A percentile compares a stretch with the other conserved stretches of the same genome.
These are phyloP conservation scores for Congeria kusceri DNA, from an alignment of 2,888 invertebrate species.

Conservation along the genomic window DNA sequence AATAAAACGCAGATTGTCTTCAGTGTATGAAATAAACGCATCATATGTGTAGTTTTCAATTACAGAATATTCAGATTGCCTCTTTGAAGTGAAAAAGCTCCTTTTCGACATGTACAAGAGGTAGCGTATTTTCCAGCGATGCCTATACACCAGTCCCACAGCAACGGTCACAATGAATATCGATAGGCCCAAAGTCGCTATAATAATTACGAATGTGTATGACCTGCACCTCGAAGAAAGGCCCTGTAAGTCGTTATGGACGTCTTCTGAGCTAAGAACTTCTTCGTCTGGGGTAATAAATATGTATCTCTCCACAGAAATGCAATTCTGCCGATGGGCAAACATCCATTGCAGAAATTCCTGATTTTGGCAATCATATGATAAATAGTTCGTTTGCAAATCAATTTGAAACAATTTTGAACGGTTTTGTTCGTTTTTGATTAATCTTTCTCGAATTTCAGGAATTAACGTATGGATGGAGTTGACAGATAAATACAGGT, in stretches of 20 bases:
- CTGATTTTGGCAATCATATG: slow-evolving; percentile 16
- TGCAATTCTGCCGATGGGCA: slow-evolving; percentile 13
- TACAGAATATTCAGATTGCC: neutral
- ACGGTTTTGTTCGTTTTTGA: too few relatives aligned
- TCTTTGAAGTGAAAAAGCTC: slow-evolving; percentile 31
- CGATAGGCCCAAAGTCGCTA: slow-evolving; percentile 26
- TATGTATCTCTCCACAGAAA: neutral
- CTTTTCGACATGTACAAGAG: slow-evolving; percentile 42
- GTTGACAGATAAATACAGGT: slow-evolving; percentile 33
- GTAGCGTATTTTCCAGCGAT: slow-evolving; percentile 61
- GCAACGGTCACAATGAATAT: slow-evolving; percentile 35
- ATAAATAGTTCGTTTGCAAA: slow-evolving; percentile 33
- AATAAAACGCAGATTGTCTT: slow-evolving; percentile 39
- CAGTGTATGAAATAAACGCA: slow-evolving; percentile 50
- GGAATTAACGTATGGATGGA: slow-evolving; percentile 15
- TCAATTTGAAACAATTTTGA: slow-evolving; percentile 26
- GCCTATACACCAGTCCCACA: slow-evolving; percentile 41
- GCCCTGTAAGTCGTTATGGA: neutral
- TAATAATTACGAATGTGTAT: slow-evolving; percentile 8
- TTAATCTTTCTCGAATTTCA: too few relatives aligned
- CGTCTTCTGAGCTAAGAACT: neutral
- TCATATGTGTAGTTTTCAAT: slow-evolving; percentile 36
- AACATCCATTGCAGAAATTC: slow-evolving; percentile 39
- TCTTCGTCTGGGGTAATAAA: neutral
- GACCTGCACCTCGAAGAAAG: slow-evolving; percentile 26